Conservation (phyloP, 2,888 invertebrate genomes). For the Eupeodes luniger region DNA sequence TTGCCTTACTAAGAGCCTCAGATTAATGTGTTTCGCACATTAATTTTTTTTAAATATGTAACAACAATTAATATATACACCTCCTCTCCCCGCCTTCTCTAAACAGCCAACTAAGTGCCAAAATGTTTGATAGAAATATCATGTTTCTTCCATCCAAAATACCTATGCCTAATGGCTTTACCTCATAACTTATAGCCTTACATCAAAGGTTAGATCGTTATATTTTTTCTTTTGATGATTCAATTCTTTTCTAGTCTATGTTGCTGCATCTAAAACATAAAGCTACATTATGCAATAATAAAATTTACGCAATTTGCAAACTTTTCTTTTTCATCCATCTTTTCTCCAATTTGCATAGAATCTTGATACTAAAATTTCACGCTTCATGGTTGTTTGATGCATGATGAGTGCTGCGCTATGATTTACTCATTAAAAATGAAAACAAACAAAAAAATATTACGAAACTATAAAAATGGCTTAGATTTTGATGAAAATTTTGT, state of each 20-base stretch:
- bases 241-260: not conserved
- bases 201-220: not conserved
- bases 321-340: slow-evolving; percentile 13
- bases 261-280: not conserved
- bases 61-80: too few relatives aligned
- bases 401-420: slow-evolving; percentile 4
- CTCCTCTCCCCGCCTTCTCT: too few relatives aligned
- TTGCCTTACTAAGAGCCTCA: too few relatives aligned
- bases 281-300: slow-evolving; percentile 6
- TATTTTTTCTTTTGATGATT: not conserved
- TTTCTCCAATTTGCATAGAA: slow-evolving; percentile 19
- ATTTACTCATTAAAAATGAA: slow-evolving; percentile 11
- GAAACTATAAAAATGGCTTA: slow-evolving; percentile 5
- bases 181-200: not conserved
- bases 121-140: too few relatives aligned
- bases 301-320: slow-evolving; percentile 7
- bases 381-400: slow-evolving; percentile 36
- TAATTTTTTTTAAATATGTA: too few relatives aligned
- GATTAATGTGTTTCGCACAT: too few relatives aligned
- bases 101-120: too few relatives aligned
- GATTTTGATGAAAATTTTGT: not conserved
- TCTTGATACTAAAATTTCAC: slow-evolving; percentile 21
- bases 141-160: too few relatives aligned
- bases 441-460: not conserved
- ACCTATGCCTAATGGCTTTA: too few relatives aligned